A percentile compares a stretch with the other conserved stretches of the same genome.
phyloP scores from a whole-genome alignment of 1,140 invertebrate species.

The Heliconius nattereri region DNA sequence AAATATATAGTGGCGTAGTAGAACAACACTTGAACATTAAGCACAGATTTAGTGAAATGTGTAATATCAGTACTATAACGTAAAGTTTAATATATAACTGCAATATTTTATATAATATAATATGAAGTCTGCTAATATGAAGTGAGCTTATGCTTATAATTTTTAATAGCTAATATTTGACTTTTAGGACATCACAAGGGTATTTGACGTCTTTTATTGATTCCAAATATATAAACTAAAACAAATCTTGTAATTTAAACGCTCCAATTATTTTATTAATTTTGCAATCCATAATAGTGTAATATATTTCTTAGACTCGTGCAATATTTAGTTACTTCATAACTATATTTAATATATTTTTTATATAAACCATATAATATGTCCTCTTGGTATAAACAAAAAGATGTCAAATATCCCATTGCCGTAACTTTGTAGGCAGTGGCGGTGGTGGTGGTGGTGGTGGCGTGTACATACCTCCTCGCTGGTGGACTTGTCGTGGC shows the following conservation, averaged over 20 bases:
- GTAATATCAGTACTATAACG: slow-evolving; percentile 29
- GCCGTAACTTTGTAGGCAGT: not conserved
- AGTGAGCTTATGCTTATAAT: not conserved
- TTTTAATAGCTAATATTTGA: not conserved
- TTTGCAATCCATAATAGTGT: too few relatives aligned
- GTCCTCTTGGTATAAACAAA: too few relatives aligned
- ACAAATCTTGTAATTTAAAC: not conserved
- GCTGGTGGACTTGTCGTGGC: slow-evolving; percentile 95
- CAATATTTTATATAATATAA: slow-evolving; percentile 21
- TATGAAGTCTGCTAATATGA: slow-evolving; percentile 10
- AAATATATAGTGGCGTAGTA: slow-evolving; percentile 41
- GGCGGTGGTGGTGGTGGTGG: not conserved
- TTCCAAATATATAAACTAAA: not conserved
- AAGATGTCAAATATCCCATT: not conserved
- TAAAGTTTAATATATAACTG: slow-evolving; percentile 23
- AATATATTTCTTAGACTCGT: too few relatives aligned
- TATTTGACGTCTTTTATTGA: not conserved
- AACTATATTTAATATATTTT: too few relatives aligned
- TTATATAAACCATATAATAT: too few relatives aligned
- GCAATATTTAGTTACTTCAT: too few relatives aligned
- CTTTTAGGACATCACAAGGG: not conserved
- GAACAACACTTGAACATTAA: slow-evolving; percentile 39
- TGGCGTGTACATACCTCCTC: slow-evolving; percentile 89
- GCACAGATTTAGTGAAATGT: slow-evolving; percentile 41
- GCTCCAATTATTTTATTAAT: not conserved